Conservation (phyloP, 2,888 invertebrate species). For the Creontiades dilutus region DNA sequence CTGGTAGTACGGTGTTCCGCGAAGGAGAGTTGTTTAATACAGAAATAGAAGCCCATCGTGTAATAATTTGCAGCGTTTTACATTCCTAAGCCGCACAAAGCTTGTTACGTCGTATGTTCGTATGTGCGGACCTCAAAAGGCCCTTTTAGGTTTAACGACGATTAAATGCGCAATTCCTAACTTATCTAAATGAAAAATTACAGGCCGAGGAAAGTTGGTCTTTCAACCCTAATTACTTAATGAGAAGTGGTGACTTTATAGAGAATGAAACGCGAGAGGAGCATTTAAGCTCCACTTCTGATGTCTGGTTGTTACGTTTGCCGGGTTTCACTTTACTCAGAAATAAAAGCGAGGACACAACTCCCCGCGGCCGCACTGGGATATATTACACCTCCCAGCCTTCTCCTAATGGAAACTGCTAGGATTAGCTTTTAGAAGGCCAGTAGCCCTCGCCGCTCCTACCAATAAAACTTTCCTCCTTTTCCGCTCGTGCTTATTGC, state of each 20-base stretch:
- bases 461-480: constrained; percentile 11
- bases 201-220: no score
- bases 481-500: not conserved
- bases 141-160: no score
- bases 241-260: not conserved
- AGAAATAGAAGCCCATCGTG: no score
- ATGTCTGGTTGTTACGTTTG: not conserved
- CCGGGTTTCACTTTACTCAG: constrained; percentile 25
- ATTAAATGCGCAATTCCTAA: no score
- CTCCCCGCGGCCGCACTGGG: constrained; percentile 5
- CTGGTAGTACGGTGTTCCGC: no score
- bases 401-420: not conserved
- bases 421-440: constrained; percentile 12
- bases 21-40: no score
- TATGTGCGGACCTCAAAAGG: no score
- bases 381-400: constrained; percentile 26
- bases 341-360: constrained; percentile 21
- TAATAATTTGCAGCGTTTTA: no score
- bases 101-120: no score
- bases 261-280: not conserved
- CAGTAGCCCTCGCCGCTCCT: not conserved
- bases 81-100: no score
- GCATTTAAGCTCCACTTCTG: not conserved
- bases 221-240: not conserved
- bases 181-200: no score